Evolutionary conservation across 1,140 invertebrate genomes (phyloP).

Genomic region (Sipha flava): DNA sequence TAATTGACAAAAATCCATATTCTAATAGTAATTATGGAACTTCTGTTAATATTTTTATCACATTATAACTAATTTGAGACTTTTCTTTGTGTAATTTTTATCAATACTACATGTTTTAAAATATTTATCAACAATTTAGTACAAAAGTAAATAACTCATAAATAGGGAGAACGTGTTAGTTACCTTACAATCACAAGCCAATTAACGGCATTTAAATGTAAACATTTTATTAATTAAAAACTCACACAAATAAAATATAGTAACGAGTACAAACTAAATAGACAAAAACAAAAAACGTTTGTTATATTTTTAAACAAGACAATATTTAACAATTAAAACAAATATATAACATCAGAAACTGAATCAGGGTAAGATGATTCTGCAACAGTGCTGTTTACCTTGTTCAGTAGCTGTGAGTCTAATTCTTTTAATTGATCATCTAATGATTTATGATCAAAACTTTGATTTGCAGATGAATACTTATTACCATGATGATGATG

Average conservation of each 20-base stretch:
- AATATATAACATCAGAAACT: constrained; percentile 23
- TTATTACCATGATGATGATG: constrained; percentile 39
- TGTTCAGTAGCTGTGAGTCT: constrained; percentile 60
- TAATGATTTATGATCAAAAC: constrained; percentile 65
- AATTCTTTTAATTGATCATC: constrained; percentile 75
- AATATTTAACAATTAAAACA: constrained; percentile 25
- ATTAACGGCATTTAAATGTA: neutral
- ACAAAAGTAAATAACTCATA: neutral
- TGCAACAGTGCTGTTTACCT: constrained; percentile 49
- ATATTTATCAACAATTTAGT: neutral
- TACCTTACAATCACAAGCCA: neutral
- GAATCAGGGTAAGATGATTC: constrained; percentile 28
- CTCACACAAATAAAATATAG: neutral
- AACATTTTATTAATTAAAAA: neutral
- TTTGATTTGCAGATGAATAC: constrained; percentile 48
- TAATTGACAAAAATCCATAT: no score
- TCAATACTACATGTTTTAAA: neutral
- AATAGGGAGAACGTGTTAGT: constrained; percentile 28
- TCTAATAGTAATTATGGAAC: no score
- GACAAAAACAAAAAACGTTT: constrained; percentile 6
- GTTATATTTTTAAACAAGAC: constrained; percentile 23
- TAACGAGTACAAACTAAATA: neutral
- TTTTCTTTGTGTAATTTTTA: no score
- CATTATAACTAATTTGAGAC: no score
- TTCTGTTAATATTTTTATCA: no score